These are phyloP conservation scores for Cistogaster globosa DNA, from an alignment of 2,888 invertebrate genomes.

Conservation along the genomic window DNA sequence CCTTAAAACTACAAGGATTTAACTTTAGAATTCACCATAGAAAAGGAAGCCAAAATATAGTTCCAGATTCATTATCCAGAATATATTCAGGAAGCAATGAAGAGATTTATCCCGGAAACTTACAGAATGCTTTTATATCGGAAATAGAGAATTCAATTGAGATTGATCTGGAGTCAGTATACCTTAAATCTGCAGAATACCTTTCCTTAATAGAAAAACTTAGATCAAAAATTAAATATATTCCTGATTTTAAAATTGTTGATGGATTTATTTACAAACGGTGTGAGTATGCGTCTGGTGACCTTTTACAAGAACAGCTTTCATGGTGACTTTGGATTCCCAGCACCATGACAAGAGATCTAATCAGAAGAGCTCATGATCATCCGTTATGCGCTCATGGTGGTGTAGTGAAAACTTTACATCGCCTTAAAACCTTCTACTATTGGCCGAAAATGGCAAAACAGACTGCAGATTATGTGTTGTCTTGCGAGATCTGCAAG, in stretches of 20 bases:
- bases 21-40: no score
- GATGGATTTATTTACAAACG: slow-evolving; percentile 36
- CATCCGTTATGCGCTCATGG: slow-evolving; percentile 18
- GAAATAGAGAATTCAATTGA: slow-evolving; percentile 12
- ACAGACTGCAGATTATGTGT: not conserved
- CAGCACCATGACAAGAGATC: not conserved
- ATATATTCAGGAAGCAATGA: not conserved
- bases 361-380: slow-evolving; percentile 22
- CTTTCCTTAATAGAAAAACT: not conserved
- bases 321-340: slow-evolving; percentile 47
- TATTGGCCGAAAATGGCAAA: slow-evolving; percentile 16
- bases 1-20: no score
- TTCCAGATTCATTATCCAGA: no score
- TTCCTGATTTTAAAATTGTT: slow-evolving; percentile 13
- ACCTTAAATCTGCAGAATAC: not conserved
- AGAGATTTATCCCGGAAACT: not conserved
- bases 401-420: not conserved
- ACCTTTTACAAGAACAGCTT: slow-evolving; percentile 9
- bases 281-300: not conserved
- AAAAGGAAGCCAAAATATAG: no score
- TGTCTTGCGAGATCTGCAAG: not conserved
- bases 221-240: not conserved
- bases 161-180: not conserved
- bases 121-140: not conserved
- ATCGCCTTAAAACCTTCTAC: not conserved